phyloP scores from a whole-genome alignment of 2,797 vertebrate genomes.

The Sus cebifrons region DNA sequence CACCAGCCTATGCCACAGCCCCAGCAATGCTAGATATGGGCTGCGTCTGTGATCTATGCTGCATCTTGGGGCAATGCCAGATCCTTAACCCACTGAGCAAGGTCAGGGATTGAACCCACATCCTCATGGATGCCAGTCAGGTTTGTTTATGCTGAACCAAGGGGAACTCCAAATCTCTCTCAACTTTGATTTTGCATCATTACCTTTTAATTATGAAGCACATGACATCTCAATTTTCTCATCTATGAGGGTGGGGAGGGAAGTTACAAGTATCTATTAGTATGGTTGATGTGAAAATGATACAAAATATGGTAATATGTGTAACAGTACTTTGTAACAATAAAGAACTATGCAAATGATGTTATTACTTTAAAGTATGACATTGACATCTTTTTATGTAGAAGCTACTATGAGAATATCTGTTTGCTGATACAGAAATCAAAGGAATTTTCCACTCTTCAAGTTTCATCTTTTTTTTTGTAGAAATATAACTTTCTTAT shows the following conservation, averaged over 20 bases:
- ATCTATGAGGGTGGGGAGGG: neutral
- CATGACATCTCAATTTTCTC: conserved; percentile 11
- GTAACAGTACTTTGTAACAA: neutral
- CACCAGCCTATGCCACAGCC: no score
- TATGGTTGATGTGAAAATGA: conserved; percentile 27
- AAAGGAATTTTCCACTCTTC: neutral
- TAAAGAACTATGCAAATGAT: neutral
- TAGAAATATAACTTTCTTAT: conserved; percentile 38
- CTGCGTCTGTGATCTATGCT: no score
- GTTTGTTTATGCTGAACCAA: no score
- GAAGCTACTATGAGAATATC: neutral
- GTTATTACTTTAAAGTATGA: neutral
- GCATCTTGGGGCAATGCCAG: no score
- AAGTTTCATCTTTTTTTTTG: neutral
- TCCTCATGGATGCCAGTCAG: no score
- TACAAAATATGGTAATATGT: neutral
- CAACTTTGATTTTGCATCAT: conserved; percentile 30
- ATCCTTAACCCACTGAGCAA: no score
- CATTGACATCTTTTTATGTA: neutral
- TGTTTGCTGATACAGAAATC: conserved; percentile 13
- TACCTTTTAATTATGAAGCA: conserved; percentile 23
- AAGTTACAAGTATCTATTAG: neutral
- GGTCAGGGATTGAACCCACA: no score
- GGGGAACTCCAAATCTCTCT: no score
- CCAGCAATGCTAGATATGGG: no score